Conservation (phyloP, 1,140 invertebrate species). For the Alviniconcha marisindica region DNA sequence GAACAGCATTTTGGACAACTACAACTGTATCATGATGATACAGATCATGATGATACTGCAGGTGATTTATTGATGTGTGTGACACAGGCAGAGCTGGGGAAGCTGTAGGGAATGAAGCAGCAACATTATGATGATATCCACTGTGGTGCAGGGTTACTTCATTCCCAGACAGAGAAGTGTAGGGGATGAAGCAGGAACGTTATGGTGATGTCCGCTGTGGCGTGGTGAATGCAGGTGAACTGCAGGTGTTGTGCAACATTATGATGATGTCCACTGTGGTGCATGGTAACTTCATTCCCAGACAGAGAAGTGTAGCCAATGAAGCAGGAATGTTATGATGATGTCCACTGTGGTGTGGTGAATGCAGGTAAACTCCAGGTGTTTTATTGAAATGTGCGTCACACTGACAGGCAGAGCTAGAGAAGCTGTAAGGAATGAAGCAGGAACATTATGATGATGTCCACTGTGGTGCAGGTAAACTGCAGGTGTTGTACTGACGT, state of each 20-base stretch:
- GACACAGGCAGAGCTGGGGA: constrained; percentile 85
- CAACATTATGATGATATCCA: too few species aligned
- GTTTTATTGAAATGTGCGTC: constrained; percentile 41
- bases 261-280: too few species aligned
- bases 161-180: too few species aligned
- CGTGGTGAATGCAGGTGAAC: not conserved
- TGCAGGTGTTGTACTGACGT: not conserved
- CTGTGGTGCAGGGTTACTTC: too few species aligned
- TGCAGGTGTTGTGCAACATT: constrained; percentile 74
- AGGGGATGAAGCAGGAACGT: too few species aligned
- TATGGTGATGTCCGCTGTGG: not conserved
- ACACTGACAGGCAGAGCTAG: constrained; percentile 83
- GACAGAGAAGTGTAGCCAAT: too few species aligned
- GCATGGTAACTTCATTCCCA: too few species aligned
- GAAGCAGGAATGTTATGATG: too few species aligned
- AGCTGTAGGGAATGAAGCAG: constrained; percentile 90
- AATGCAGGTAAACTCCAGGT: not conserved
- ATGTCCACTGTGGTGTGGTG: not conserved
- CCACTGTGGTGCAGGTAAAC: not conserved
- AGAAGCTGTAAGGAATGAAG: constrained; percentile 90
- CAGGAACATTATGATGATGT: not conserved
- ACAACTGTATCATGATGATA: too few species aligned
- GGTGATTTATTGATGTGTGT: not conserved
- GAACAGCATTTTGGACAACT: too few species aligned
- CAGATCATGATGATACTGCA: not conserved